These are phyloP conservation scores for Gastrophysa polygoni DNA, from an alignment of 2,888 invertebrate species.

Conservation along the genomic window DNA sequence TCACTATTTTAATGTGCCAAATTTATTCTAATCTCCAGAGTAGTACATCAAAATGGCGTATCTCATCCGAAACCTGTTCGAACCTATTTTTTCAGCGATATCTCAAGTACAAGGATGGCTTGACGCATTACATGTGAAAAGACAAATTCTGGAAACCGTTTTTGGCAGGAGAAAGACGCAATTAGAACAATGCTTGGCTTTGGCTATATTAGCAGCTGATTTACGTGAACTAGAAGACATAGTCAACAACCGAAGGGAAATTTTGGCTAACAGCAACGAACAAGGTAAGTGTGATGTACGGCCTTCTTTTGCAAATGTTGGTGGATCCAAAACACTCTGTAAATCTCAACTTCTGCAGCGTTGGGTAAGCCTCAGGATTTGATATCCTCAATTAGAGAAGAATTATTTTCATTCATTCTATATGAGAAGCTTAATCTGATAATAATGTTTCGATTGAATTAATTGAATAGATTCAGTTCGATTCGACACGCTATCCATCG, in stretches of 20 bases:
- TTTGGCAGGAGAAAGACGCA: conserved; percentile 74
- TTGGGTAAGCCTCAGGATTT: no score
- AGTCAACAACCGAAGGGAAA: conserved; percentile 63
- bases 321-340: no score
- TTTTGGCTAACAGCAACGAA: conserved; percentile 64
- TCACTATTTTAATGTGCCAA: conserved; percentile 5
- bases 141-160: conserved; percentile 72
- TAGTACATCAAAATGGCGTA: conserved; percentile 5
- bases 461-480: no score
- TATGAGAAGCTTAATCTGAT: no score
- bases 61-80: conserved; percentile 10
- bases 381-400: no score
- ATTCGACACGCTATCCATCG: no score
- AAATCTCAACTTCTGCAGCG: no score
- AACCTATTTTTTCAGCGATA: conserved; percentile 60
- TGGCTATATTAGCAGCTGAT: conserved; percentile 75
- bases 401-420: no score
- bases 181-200: conserved; percentile 77
- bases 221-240: conserved; percentile 68
- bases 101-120: conserved; percentile 77
- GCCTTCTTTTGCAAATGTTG: not conserved
- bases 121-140: conserved; percentile 75
- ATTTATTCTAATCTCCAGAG: not conserved
- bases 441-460: no score
- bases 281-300: conserved; percentile 57